Base-by-base conservation (phyloP, 1,140 invertebrate species). In the Hycleus cichorii region DNA sequence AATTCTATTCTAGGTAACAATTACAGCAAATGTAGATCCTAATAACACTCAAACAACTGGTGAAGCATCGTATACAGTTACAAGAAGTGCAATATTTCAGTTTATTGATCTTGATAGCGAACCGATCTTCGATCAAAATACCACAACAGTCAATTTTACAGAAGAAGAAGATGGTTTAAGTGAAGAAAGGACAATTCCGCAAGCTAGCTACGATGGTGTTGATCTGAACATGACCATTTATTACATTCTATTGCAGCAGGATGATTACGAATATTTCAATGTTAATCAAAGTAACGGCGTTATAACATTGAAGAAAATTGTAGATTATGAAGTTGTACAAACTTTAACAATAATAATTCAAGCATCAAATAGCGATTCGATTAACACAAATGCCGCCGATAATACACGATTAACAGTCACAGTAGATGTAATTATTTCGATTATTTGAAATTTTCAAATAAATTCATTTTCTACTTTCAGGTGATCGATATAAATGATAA, bases 401-500 rank as follows among this genome's bases (percentile, higher is more conserved):
- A 32, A 53, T 10, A 53, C 51, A 7, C 44, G 39, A 10, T 46
- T 45, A 18, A 2, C 25, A 3, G 51, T 65, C 10, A 59, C 43
- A 2, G 38, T 60, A 42, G 32, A 42, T 4, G 64, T 65, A 57
- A 63, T 32, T 32, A 32, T 18, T 18, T 32, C 2, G 32, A 32
- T 18, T 18, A 32, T 32, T 32, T 5, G 61, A n/a, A 6, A n/a
- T 44, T 18, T 6, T 12, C 9, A 27, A 7, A 25, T 18, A 50
- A 0, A 40, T 18, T n/a, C 49, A 27, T 27, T 24, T 7, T 32
- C 32, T 32, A 25, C 12, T 77, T 83, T n/a, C 67, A 76, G 32
- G 69, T 83, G 44, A 72, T 71, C 32, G 80, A 83, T 67, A 78
- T 77, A 74, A 83, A 83, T 64, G 80, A 83, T 11, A 6, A 42